A percentile compares a stretch with the other conserved stretches of the same genome.
Evolutionary conservation across 2,113 vertebrate species (phyloP).

Genomic region (Haliaeetus leucogaster): DNA sequence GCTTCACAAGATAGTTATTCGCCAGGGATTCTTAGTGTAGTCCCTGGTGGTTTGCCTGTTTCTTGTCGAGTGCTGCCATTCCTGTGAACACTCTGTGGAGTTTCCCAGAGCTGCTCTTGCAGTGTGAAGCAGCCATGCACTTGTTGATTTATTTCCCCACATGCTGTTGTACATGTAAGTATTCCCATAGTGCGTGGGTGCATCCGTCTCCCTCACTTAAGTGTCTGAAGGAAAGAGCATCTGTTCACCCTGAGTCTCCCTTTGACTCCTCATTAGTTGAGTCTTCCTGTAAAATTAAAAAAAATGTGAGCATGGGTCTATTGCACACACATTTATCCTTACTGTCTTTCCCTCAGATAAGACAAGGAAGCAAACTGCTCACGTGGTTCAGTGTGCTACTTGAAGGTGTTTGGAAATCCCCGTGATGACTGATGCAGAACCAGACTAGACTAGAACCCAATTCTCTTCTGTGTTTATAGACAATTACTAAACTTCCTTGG

Average conservation of each 20-base stretch:
- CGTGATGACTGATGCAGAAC: background rate
- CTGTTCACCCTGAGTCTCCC: background rate
- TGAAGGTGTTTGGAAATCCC: background rate
- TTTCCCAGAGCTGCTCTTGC: background rate
- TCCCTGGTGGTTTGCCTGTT: background rate
- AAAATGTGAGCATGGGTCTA: background rate
- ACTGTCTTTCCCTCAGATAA: background rate
- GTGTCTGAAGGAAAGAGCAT: background rate
- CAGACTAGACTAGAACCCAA: background rate
- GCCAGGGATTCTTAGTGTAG: background rate
- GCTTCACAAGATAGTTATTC: background rate
- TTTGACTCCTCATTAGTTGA: background rate
- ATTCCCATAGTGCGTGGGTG: background rate
- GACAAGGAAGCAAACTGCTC: background rate
- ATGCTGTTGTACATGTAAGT: background rate
- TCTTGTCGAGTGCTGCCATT: background rate
- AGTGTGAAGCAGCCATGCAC: background rate
- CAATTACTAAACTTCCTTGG: background rate
- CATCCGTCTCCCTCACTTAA: background rate
- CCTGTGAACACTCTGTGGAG: background rate
- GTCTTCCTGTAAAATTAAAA: background rate
- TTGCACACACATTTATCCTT: background rate
- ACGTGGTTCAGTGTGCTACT: background rate
- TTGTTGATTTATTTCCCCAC: background rate
- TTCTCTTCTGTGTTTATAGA: background rate